Evolutionary conservation across 2,797 vertebrate species (phyloP), one percentile per base, ranked within the genome.

Genomic region (Garrulus glandarius): DNA sequence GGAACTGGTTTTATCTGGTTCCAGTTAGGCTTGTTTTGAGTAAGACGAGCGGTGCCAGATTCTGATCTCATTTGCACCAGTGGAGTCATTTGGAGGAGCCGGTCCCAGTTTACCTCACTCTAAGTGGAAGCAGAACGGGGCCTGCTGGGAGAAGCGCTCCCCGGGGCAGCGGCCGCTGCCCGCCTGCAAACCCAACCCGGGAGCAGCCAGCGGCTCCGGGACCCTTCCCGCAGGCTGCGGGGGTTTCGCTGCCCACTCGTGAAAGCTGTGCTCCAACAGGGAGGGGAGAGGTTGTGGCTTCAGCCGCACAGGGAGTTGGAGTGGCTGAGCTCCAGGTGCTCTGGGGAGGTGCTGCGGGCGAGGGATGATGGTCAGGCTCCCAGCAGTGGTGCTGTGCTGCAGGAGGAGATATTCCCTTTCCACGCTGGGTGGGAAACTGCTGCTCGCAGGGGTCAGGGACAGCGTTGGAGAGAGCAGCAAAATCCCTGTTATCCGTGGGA

Each of bases 31-130:
- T 96, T 91, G 96, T 87, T 96, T 95, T 63, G 93, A 96, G 93
- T 69, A 27, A 75, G 94, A 64, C 5, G 11, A 84, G 83, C 18
- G 7, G 77, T 95, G 96, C 96, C 94, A 95, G 96, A 93, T 97
- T 87, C 96, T 95, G 94, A 95, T 92, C 94, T 95, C 95, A 95
- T 95, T 97, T 96, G 95, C 95, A 94, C 95, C 96, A 84, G 43
- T 37, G 87, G 85, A 95, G 84, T 94, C 96, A 95, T 88, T 90
- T 1, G 8, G 93, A 94, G 93, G 92, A 96, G 93, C 94, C 17
- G 6, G 93, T 95, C 94, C 95, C 93, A 92, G 92, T 94, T 97
- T 95, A 92, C 88, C 86, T 95, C 92, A 93, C 88, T 60, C 67
- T 34, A 19, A 93, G 90, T 37, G 80, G 12, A 82, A 92, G 94